Base-by-base conservation (phyloP, 2,888 invertebrate genomes). In the Miltochrista miniata region DNA sequence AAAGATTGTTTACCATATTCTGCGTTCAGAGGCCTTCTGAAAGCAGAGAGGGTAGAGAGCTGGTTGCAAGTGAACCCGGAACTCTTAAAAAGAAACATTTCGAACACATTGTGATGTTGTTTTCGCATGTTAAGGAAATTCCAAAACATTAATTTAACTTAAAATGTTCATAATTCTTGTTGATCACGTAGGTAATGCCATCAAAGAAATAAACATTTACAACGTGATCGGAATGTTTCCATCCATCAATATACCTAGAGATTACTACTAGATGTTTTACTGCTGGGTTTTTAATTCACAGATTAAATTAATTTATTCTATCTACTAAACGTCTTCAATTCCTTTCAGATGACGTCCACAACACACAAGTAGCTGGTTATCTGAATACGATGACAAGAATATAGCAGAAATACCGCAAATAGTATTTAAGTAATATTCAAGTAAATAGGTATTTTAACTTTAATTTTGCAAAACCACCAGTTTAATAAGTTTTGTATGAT, bases 291-390 rank as follows among this genome's bases (percentile, higher is more conserved):
- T 48, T 33, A 43, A 48, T 38, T 2, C 14, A 29, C 7, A 38
- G 18, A 33, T 48, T 48, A 33, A 14, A 34, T 2, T 43, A 43
- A 34, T 43, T 3, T 34, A 18, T 43, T 34, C 18, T 9, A 15
- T 33, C 12, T 34, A 8, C 11, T 18, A 18, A 18, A 18, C 12
- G 7, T 5, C 4, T 9, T 15, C n/a, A 15, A 34, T 44, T 44
- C 29, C 3, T 56, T 56, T 48, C 67, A 68, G 66, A 65, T 53
- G 55, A 67, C 36, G 60, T 48, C 34, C 56, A 63, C 35, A 52
- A 51, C 34, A 33, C 41, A 11, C 59, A 57, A 30, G 39, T 50
- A 29, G 37, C 39, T 10, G 45, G 11, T 41, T 56, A 45, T 36
- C 48, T 50, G 7, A 56, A 63, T 15, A 34, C 18, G 15, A 24